Evolutionary conservation across 2,797 vertebrate genomes (phyloP).

Genomic region (Brachymystax lenok): DNA sequence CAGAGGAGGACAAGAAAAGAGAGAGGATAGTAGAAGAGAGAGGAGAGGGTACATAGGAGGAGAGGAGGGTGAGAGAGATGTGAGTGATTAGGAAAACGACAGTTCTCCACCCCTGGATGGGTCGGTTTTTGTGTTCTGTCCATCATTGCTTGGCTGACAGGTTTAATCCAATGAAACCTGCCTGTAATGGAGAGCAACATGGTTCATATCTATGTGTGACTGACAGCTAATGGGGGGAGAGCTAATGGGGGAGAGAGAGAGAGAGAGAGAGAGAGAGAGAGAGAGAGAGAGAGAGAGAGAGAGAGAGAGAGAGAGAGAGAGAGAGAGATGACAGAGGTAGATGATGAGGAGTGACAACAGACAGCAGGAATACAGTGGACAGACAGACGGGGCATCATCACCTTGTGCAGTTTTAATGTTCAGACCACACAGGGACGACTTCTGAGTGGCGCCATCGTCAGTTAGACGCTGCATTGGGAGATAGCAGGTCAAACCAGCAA

Average conservation of each 20-base stretch:
- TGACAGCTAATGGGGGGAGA: constrained; percentile 65
- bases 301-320: background rate
- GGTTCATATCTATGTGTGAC: constrained; percentile 48
- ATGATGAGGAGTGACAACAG: constrained; percentile 6
- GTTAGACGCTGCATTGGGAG: constrained; percentile 70
- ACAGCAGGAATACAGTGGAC: constrained; percentile 25
- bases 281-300: background rate
- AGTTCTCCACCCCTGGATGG: constrained; percentile 47
- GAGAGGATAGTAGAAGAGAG: background rate
- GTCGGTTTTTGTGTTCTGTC: constrained; percentile 57
- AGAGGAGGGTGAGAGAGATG: constrained; percentile 36
- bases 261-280: background rate
- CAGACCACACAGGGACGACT: constrained; percentile 77
- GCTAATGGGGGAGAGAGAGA: too few relatives aligned
- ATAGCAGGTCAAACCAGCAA: constrained; percentile 54
- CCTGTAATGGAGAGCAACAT: constrained; percentile 44
- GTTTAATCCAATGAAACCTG: constrained; percentile 26
- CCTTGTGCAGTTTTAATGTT: constrained; percentile 77
- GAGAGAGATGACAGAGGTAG: constrained; percentile 10
- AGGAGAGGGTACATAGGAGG: constrained; percentile 7
- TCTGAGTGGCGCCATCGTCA: constrained; percentile 70
- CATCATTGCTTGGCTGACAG: constrained; percentile 53
- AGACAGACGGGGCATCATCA: constrained; percentile 54
- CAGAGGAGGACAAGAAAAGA: background rate
- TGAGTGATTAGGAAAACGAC: constrained; percentile 37